Evolutionary conservation across 1,140 invertebrate genomes (phyloP).

Genomic region (Eufriesea mexicana): DNA sequence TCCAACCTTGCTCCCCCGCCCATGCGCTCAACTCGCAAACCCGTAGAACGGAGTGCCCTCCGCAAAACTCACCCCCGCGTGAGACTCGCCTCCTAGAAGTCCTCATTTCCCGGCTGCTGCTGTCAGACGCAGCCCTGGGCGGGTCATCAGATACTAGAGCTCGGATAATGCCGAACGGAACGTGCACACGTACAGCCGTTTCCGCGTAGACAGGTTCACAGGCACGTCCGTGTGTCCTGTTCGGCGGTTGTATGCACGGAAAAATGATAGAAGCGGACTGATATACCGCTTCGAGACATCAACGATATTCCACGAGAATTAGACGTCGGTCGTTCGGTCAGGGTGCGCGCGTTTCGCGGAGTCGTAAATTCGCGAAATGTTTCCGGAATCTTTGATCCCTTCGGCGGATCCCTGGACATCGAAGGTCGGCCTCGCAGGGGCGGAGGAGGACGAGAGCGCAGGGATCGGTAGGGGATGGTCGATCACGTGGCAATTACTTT

Average conservation of each 20-base stretch:
- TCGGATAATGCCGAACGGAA: constrained; percentile 76
- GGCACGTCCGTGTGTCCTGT: background rate
- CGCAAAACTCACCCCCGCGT: constrained; percentile 62
- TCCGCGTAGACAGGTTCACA: constrained; percentile 9
- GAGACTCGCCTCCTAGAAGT: constrained; percentile 71
- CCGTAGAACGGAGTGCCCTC: constrained; percentile 47
- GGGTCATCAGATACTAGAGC: constrained; percentile 81
- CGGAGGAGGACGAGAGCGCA: background rate
- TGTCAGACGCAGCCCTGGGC: constrained; percentile 81
- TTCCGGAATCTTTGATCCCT: background rate
- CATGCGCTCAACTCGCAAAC: constrained; percentile 47
- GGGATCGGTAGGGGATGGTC: background rate
- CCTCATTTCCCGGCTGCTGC: constrained; percentile 78
- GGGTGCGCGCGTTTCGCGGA: too few relatives aligned
- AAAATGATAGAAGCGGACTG: constrained; percentile 29
- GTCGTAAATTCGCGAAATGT: too few relatives aligned
- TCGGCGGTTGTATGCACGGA: background rate
- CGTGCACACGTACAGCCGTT: constrained; percentile 55
- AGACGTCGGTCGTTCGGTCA: background rate
- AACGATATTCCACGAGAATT: background rate
- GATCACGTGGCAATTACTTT: constrained; percentile 3
- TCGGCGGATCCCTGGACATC: too few relatives aligned
- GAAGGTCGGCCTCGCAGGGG: background rate
- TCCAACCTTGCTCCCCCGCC: constrained; percentile 26
- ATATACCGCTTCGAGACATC: constrained; percentile 10